Base-by-base conservation (phyloP, 53 echinoderm and acorn worm species). In the Holothuria leucospilota region DNA sequence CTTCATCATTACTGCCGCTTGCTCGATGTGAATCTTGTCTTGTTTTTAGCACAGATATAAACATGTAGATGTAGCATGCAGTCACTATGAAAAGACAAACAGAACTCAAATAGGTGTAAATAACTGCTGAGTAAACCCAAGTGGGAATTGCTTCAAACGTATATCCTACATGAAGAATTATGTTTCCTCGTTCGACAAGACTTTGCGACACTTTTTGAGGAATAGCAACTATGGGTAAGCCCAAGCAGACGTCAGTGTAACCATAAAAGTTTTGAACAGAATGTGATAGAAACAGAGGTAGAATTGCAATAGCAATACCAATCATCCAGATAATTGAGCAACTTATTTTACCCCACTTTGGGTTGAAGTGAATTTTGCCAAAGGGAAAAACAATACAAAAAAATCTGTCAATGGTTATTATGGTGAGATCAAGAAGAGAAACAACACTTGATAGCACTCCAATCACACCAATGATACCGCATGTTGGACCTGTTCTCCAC, bases 331-430 rank as follows among this genome's bases (percentile, higher is more conserved):
- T 61, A 1, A 80, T 16, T 14, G 5, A 39, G 42, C 85, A 29
- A 24, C 81, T 85, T 14, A 84, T 29, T 29, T 84, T 52, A 20
- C 86, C 78, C 6, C 88, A 89, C 14, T 58, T 79, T 27, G 88
- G 51, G 10, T 85, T 73, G 20, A 92, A 83, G 8, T 73, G 89
- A 46, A 89, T 52, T 20, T 29, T 59, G 20, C 92, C 88, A 59
- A 93, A 90, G 10, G 93, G 93, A 46, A 86, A 90, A 11, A 87
- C 90, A 6, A 92, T 78, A 84, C 90, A 87, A 87, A 62, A 93
- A 83, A 93, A 93, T 15, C 93, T 68, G 62, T 93, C 93, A 24
- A 90, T 66, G 23, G 83, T 93, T 0, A 93, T 87, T 16, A 88
- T 56, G 26, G 84, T 84, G 5, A 93, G 86, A 16, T 85, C 77